Base-by-base conservation (phyloP, 1,140 invertebrate species). In the Ceratosolen solmsi region DNA sequence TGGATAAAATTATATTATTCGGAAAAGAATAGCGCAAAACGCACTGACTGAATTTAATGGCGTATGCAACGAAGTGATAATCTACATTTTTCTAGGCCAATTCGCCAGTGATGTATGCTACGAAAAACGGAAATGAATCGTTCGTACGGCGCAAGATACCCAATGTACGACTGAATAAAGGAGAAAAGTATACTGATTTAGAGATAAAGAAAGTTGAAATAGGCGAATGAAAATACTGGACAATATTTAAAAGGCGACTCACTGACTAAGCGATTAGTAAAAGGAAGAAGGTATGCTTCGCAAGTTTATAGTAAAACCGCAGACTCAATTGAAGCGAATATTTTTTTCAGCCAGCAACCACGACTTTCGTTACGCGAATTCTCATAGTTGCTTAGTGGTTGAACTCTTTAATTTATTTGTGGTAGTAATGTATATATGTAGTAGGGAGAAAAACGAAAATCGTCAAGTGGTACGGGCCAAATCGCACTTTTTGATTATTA, bases 281-380 rank as follows among this genome's bases (percentile, higher is more conserved):
- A 70, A 46, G 41, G 22, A 41, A 25, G n/a, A n/a, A 41, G 65
- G 33, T 41, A 27, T 41, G 65, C 30, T 5, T 30, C n/a, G n/a
- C 58, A 13, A 9, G 60, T 63, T 70, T 8, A 4, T 22, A 46
- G 33, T 41, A 70, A 70, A 70, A 70, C 65, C 65, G 65, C 65
- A 70, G 65, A 41, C 65, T 41, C 36, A 11, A 41, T 70, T 70
- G 33, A 38, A 46, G 65, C 11, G 36, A 27, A 41, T 22, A 33
- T 70, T 70, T 70, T 70, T 70, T 70, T 41, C 38, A 38, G 38
- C 38, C 60, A 13, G 11, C 60, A 17, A 63, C 60, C 60, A 25
- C 27, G 60, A 63, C 38, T 70, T 41, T 41, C 9, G 65, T 7
- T n/a, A 36, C 5, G n/a, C 20, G 65, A 41, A n/a, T 46, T n/a